Evolutionary conservation across 1,140 invertebrate genomes (phyloP), one percentile per base, ranked within the genome.

Genomic region (Oreohelix idahoensis): DNA sequence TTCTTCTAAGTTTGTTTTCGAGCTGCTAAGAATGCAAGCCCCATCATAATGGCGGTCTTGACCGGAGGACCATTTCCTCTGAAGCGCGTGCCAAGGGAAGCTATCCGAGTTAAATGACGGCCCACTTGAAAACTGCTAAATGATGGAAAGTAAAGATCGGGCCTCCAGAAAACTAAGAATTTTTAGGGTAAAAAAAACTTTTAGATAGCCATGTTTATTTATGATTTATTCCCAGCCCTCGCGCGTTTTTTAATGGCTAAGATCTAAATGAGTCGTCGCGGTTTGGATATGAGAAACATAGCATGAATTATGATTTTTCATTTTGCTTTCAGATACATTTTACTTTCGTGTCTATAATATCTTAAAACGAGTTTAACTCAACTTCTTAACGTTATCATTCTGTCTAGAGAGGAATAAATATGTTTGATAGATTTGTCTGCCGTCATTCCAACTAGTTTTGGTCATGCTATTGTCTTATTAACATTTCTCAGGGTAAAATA

Each of bases 121-220:
- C 23, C 71, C 71, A 5, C 71, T 73, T 39, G 71, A 73, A 73
- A 73, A 73, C 71, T 23, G 71, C 38, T 73, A 73, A 73, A 73
- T 45, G 71, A 73, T 73, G 71, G 36, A 73, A 73, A 73, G 71
- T 73, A 73, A 73, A 73, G 71, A 73, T 23, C 36, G 36, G 20
- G 36, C 53, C 74, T 49, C 23, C n/a, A 32, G 39, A 53, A 76
- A 76, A 76, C 74, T 76, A 76, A 53, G 39, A 76, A 45, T 76
- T 45, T 76, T 76, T 76, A 2, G 2, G 2, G 32, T 76, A 76
- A 76, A 75, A n/a, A 76, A 76, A 76, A 51, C 49, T 1, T 10
- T 23, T 13, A 76, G 74, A 76, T 49, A 51, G 42, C 74, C 38
- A 76, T 76, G 74, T 76, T 76, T 76, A 76, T 76, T 76, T 76